Evolutionary conservation across 2,888 invertebrate species (phyloP).

Genomic region (Nomada fabriciana): DNA sequence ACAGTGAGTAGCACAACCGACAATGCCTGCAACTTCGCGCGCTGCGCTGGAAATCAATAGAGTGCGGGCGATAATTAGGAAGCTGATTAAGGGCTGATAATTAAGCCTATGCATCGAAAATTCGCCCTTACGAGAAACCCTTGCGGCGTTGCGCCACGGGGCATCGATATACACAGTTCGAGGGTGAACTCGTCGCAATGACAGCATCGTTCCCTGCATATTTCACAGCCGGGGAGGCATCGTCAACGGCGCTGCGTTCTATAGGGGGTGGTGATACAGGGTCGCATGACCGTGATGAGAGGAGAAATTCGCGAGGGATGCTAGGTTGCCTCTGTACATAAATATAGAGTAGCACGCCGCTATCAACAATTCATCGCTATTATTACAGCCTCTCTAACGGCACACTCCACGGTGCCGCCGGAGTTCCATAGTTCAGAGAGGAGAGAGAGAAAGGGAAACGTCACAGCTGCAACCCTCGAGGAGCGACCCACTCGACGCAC

Average conservation of each 20-base stretch:
- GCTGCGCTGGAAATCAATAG: too few relatives aligned
- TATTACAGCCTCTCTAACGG: conserved; percentile 74
- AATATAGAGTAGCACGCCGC: conserved; percentile 76
- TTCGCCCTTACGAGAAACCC: conserved; percentile 20
- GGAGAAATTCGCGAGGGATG: conserved; percentile 38
- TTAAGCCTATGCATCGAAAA: conserved; percentile 17
- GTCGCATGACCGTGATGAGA: conserved; percentile 31
- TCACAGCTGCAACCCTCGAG: conserved; percentile 32
- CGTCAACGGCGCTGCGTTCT: conserved; percentile 4
- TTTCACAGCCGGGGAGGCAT: conserved; percentile 39
- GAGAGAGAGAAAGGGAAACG: background rate
- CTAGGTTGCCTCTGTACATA: conserved; percentile 68
- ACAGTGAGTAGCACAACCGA: too few relatives aligned
- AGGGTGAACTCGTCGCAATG: conserved; percentile 65
- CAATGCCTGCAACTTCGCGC: too few relatives aligned
- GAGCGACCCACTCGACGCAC: conserved; percentile 30
- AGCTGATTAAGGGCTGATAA: too few relatives aligned
- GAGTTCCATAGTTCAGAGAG: conserved; percentile 3
- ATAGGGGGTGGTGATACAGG: background rate
- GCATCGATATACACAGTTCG: conserved; percentile 48
- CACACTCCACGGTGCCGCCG: conserved; percentile 39
- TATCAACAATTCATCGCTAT: conserved; percentile 80
- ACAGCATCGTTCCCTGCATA: conserved; percentile 60
- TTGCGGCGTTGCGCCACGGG: background rate
- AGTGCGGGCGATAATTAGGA: too few relatives aligned